Conservation (phyloP, 2,888 invertebrate genomes). For the Ophonus ardosiacus region DNA sequence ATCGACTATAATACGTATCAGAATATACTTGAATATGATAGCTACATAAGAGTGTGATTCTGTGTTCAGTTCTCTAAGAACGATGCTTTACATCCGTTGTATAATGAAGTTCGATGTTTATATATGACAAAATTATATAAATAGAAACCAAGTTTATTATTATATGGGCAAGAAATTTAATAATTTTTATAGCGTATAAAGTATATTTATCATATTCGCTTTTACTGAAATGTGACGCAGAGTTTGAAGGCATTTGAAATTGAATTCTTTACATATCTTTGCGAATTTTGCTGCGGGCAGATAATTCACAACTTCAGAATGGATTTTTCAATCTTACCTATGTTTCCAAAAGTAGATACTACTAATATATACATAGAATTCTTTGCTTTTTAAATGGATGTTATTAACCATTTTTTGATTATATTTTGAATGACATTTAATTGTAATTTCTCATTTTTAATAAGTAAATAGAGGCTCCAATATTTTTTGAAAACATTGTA, state of each 20-base stretch:
- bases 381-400: not conserved
- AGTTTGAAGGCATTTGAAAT: slow-evolving; percentile 39
- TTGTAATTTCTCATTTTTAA: too few relatives aligned
- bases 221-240: slow-evolving; percentile 46
- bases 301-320: not conserved
- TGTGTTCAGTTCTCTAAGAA: slow-evolving; percentile 64
- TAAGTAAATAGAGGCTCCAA: too few relatives aligned
- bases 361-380: not conserved
- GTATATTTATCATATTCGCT: slow-evolving; percentile 59
- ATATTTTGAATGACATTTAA: too few relatives aligned
- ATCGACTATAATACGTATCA: slow-evolving; percentile 64
- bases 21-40: slow-evolving; percentile 47
- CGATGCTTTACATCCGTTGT: slow-evolving; percentile 61
- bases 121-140: slow-evolving; percentile 62
- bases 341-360: not conserved
- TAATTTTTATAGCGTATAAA: slow-evolving; percentile 60
- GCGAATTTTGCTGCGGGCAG: slow-evolving; percentile 43
- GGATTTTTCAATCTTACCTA: not conserved
- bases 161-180: slow-evolving; percentile 55
- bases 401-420: not conserved
- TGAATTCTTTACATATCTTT: slow-evolving; percentile 28
- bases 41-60: slow-evolving; percentile 50
- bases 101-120: slow-evolving; percentile 61
- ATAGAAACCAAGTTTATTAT: slow-evolving; percentile 58
- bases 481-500: too few relatives aligned